Percentiles rank a stretch among this genome's conserved stretches.
These are phyloP conservation scores for Ganaspis brasiliensis DNA, from an alignment of 2,888 invertebrate genomes.

Conservation along the genomic window DNA sequence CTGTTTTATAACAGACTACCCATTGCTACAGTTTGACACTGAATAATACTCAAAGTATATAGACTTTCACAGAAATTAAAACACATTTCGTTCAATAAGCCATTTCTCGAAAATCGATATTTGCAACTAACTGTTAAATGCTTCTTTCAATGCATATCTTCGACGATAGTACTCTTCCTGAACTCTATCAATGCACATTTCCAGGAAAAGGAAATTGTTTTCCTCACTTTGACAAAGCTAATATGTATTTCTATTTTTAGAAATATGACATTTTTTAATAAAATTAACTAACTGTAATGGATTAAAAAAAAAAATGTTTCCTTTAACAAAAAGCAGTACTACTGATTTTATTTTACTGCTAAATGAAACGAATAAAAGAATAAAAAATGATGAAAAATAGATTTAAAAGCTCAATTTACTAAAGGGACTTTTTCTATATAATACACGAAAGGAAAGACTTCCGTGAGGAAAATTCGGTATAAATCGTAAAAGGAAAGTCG, in stretches of 20 bases:
- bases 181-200: background rate
- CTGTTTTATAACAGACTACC: conserved; percentile 32
- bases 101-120: conserved; percentile 9
- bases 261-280: too few relatives aligned
- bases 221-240: background rate
- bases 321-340: background rate
- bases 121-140: background rate
- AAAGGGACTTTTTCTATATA: too few relatives aligned
- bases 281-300: too few relatives aligned
- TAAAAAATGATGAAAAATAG: background rate
- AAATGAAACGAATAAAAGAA: background rate
- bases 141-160: background rate
- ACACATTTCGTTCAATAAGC: background rate
- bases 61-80: conserved; percentile 12
- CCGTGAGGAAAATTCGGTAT: background rate
- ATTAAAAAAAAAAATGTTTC: background rate
- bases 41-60: conserved; percentile 14
- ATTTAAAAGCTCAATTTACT: too few relatives aligned
- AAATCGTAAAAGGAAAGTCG: background rate
- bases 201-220: background rate
- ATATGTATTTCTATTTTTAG: too few relatives aligned
- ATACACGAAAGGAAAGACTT: background rate
- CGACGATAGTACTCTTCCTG: background rate
- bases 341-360: background rate
- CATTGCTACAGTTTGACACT: conserved; percentile 27